These are phyloP conservation scores for Gorsachius goisagi DNA, from an alignment of 2,113 vertebrate species.

Conservation along the genomic window DNA sequence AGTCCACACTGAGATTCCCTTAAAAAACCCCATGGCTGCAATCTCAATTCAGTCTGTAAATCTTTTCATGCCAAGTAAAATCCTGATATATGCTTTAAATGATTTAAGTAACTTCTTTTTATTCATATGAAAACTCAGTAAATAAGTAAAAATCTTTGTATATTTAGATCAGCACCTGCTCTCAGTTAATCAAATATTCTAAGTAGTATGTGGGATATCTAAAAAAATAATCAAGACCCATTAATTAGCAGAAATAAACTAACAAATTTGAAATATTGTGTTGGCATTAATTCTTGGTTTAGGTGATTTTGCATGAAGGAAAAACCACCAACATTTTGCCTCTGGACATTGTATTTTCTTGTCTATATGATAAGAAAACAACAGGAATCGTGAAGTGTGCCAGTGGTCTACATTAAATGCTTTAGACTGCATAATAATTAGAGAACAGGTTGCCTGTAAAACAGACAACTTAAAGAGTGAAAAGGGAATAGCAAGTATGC, in stretches of 20 bases:
- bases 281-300: neutral
- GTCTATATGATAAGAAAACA: neutral
- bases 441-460: neutral
- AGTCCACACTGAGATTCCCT: neutral
- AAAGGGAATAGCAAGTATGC: neutral
- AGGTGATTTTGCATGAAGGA: neutral
- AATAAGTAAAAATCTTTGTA: neutral
- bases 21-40: neutral
- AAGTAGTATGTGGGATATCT: neutral
- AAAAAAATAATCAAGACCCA: neutral
- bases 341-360: neutral
- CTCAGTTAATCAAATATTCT: neutral
- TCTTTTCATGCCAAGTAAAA: neutral
- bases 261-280: neutral
- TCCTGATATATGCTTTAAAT: neutral
- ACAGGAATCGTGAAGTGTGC: neutral
- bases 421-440: neutral
- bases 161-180: neutral
- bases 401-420: neutral
- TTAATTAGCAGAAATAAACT: slow-evolving; percentile 10
- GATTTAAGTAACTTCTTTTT: neutral
- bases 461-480: neutral
- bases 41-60: neutral
- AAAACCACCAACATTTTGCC: neutral
- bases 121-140: neutral